Percentiles rank a stretch among this genome's conserved stretches.
phyloP scores from a whole-genome alignment of 2,113 vertebrate species.

The Indri indri region DNA sequence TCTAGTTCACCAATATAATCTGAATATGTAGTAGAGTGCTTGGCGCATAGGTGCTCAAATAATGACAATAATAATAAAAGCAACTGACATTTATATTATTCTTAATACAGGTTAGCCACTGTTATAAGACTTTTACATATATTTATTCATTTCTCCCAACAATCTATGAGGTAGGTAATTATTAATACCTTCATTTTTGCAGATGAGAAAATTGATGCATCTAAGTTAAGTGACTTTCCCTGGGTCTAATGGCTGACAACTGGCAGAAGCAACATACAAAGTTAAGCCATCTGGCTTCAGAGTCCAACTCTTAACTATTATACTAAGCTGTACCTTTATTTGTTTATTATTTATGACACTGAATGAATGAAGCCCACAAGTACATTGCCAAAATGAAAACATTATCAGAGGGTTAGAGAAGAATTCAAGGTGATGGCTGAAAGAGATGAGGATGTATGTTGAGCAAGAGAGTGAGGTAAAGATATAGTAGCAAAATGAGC shows the following conservation, averaged over 20 bases:
- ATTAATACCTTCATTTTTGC: background rate
- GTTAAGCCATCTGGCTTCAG: background rate
- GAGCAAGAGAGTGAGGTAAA: background rate
- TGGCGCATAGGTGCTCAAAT: background rate
- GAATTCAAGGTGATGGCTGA: background rate
- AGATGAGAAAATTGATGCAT: background rate
- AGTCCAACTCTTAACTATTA: conserved; percentile 49
- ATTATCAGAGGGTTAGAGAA: background rate
- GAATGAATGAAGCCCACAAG: background rate
- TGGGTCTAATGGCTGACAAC: background rate
- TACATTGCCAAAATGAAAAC: background rate
- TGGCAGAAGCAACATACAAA: conserved; percentile 55
- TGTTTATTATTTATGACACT: background rate
- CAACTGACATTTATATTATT: background rate
- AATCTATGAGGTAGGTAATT: background rate
- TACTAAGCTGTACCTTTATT: background rate
- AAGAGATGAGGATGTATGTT: background rate
- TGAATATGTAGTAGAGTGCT: background rate
- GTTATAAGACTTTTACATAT: background rate
- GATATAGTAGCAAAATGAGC: background rate
- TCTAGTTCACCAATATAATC: background rate
- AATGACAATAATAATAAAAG: background rate
- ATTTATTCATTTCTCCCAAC: background rate
- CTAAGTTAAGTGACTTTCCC: background rate
- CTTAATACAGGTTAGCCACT: background rate